phyloP scores from a whole-genome alignment of 1,140 invertebrate genomes.

The Oryzaephilus surinamensis region DNA sequence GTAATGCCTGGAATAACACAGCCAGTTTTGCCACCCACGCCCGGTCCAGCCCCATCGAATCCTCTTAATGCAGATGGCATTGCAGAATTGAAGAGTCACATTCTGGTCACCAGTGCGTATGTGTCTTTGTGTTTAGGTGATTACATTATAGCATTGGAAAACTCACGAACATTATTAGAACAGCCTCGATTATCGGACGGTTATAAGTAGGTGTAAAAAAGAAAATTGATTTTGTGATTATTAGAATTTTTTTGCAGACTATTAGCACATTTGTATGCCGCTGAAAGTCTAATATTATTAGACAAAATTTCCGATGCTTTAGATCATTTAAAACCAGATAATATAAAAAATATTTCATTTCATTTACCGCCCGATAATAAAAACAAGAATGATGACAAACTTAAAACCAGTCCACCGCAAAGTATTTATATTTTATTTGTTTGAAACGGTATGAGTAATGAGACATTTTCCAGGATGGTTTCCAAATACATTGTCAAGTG shows the following conservation, averaged over 20 bases:
- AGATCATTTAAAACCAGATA: conserved; percentile 70
- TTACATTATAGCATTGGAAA: conserved; percentile 66
- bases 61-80: conserved; percentile 33
- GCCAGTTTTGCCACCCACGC: conserved; percentile 25
- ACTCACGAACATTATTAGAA: conserved; percentile 57
- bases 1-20: conserved; percentile 31
- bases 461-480: conserved; percentile 51
- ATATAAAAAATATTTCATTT: conserved; percentile 48
- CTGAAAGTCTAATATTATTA: conserved; percentile 76
- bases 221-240: neutral
- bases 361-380: conserved; percentile 35
- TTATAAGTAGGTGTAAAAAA: conserved; percentile 42
- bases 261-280: conserved; percentile 78
- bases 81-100: conserved; percentile 49
- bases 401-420: conserved; percentile 36
- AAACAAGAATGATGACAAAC: conserved; percentile 31
- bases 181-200: conserved; percentile 53
- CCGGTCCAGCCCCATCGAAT: conserved; percentile 34
- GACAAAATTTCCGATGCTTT: conserved; percentile 77
- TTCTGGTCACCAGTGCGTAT: conserved; percentile 71
- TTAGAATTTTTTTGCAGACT: conserved; percentile 45
- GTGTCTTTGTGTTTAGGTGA: conserved; percentile 77
- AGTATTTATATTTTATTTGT: conserved; percentile 18
- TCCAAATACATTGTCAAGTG: conserved; percentile 53
- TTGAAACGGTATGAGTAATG: too few relatives aligned